Conservation (phyloP, 2,797 vertebrate species). For the Carduelis carduelis region DNA sequence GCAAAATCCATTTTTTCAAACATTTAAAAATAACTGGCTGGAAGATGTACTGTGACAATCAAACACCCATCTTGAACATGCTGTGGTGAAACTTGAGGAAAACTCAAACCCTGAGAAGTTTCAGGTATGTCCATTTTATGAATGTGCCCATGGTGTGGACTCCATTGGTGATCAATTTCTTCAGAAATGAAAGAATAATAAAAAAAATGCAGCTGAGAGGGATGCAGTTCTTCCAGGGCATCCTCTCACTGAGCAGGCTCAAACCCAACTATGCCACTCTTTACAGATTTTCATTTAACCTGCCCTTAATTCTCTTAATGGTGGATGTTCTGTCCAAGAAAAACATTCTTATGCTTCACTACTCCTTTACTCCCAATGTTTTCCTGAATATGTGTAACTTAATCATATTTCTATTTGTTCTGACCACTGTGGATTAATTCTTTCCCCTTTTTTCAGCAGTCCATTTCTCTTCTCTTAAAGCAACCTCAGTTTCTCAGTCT, state of each 20-base stretch:
- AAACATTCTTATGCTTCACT: neutral
- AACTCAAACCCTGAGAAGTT: neutral
- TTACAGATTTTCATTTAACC: neutral
- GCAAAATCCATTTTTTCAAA: neutral
- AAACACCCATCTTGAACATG: neutral
- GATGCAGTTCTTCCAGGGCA: neutral
- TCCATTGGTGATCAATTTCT: neutral
- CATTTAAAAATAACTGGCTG: neutral
- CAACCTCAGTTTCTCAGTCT: neutral
- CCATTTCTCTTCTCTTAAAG: conserved; percentile 36
- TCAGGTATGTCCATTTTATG: neutral
- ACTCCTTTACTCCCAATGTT: neutral
- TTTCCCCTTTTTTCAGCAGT: conserved; percentile 9
- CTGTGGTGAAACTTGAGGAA: neutral
- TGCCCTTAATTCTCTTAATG: conserved; percentile 21
- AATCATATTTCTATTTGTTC: conserved; percentile 32
- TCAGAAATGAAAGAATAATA: neutral
- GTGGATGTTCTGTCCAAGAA: neutral
- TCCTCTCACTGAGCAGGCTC: neutral
- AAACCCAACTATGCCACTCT: neutral
- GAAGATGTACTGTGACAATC: neutral
- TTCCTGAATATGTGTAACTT: conserved; percentile 5
- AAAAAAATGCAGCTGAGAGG: neutral
- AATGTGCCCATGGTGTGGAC: neutral
- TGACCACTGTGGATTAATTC: conserved; percentile 19